Conservation (phyloP, 1,140 invertebrate species). For the Pseudachorutes palmiensis region DNA sequence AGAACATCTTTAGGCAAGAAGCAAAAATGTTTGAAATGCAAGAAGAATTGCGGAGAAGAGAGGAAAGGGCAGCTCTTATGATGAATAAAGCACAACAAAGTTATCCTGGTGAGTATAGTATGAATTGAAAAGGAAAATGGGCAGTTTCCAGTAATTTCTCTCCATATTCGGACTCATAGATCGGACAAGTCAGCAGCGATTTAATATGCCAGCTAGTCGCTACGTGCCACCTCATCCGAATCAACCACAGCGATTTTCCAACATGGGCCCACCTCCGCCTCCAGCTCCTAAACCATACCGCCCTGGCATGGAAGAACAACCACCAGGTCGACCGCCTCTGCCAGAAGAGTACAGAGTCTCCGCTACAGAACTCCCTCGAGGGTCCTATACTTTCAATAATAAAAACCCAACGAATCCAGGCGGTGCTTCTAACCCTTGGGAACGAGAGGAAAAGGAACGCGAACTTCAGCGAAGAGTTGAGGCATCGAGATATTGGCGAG, state of each 20-base stretch:
- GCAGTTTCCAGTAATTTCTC: too few species aligned
- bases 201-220: conserved; percentile 17
- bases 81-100: conserved; percentile 42
- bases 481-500: conserved; percentile 61
- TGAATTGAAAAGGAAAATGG: not conserved
- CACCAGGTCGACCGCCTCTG: conserved; percentile 40
- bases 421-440: conserved; percentile 65
- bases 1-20: conserved; percentile 57
- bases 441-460: conserved; percentile 67
- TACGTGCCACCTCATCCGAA: conserved; percentile 19
- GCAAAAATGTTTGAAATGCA: conserved; percentile 74
- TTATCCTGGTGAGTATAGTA: conserved; percentile 16
- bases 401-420: conserved; percentile 20
- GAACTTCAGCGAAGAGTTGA: conserved; percentile 55
- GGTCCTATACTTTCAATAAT: conserved; percentile 48
- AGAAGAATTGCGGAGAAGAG: conserved; percentile 65
- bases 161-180: too few species aligned
- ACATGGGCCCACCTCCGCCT: conserved; percentile 28
- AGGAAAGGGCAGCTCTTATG: conserved; percentile 49
- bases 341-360: conserved; percentile 46
- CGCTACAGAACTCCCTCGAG: conserved; percentile 64
- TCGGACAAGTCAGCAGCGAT: conserved; percentile 18
- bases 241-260: conserved; percentile 16
- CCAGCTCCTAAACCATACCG: conserved; percentile 37
- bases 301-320: conserved; percentile 39